Evolutionary conservation across 2,113 vertebrate genomes (phyloP), one percentile per base, ranked within the genome.

Genomic region (Petromus typicus): DNA sequence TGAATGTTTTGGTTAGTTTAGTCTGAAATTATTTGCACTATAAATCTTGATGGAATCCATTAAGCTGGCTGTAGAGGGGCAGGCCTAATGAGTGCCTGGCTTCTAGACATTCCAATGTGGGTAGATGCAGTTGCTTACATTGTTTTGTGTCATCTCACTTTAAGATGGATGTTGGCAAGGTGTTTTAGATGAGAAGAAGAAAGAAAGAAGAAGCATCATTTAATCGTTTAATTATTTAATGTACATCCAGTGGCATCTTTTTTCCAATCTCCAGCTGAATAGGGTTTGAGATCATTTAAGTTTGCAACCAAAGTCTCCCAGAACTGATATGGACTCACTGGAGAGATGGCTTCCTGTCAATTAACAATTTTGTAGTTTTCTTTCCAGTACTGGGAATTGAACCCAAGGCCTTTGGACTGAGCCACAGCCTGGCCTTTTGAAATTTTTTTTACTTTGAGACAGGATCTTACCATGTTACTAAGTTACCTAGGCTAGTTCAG

Each of bases 1-100:
- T 86, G 71, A 73, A 89, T 81, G 37, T 83, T 90, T 92, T 89
- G 40, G 63, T 76, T 94, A 76, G 94, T 89, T 61, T 78, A 90
- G 48, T 92, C 30, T 79, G 85, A 92, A 86, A 86, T 91, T 89
- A 73, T 93, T 67, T 89, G 63, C 67, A 73, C 11, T 56, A 86
- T 96, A 82, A 48, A 51, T 89, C 85, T 63, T 79, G 76, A 83
- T 32, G 34, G 30, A 84, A 81, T 92, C 22, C 48, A 45, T 66
- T 90, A 86, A 84, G 34, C 34, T 54, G 4, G 9, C 40, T 76
- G 8, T 54, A 66, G 12, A 78, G 16, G 10, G 4, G 10, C 27
- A 94, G 59, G 9, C 3, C 34, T 80, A 75, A 79, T 34, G 27
- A 87, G 37, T 43, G 23, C 76, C 80, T 92, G 57, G 4, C 17